Evolutionary conservation across 2,113 vertebrate genomes (phyloP), one percentile per base, ranked within the genome.

Genomic region (Astatoreochromis straeleni): DNA sequence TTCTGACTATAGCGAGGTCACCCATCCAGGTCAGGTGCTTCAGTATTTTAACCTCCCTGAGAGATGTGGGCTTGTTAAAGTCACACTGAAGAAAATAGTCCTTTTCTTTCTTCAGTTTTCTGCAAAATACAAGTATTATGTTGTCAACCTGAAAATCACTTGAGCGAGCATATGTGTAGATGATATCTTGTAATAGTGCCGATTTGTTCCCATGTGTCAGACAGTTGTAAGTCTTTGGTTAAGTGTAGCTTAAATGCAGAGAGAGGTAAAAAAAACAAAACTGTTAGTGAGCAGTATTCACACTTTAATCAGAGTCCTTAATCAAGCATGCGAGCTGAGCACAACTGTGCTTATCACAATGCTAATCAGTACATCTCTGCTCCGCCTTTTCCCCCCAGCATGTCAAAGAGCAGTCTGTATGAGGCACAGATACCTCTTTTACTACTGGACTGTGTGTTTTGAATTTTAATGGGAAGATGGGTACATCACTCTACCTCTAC

Each of bases 341-440:
- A 58, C 73, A 53, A 65, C 80, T 84, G 58, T 86, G 88, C 89
- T 93, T 88, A 90, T 92, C 89, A 93, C 89, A 91, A 88, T 94
- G 93, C 94, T 92, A 92, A 94, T 94, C 91, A 88, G 90, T 90
- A 87, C 90, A 88, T 93, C 90, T 94, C 87, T 80, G 57, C 85
- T 82, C 83, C 87, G 86, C 89, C 57, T 14, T 84, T 82, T 55
- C 54, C 38, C 83, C 82, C 58, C 81, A 29, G 24, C 33, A 26
- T 88, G 85, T 95, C 92, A 96, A 96, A 91, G 95, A 94, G 92
- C 84, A 80, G 89, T 92, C 91, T 95, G 94, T 96, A 90, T 68
- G 29, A 81, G 78, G 82, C 84, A 95, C 93, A 96, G 89, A 91
- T 38, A 49, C 60, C 87, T 92, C 91, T 91, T 92, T 89, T 90